Percentiles rank a stretch among this genome's conserved stretches.
Evolutionary conservation across 2,797 vertebrate species (phyloP).

Genomic region (Choloepus didactylus): DNA sequence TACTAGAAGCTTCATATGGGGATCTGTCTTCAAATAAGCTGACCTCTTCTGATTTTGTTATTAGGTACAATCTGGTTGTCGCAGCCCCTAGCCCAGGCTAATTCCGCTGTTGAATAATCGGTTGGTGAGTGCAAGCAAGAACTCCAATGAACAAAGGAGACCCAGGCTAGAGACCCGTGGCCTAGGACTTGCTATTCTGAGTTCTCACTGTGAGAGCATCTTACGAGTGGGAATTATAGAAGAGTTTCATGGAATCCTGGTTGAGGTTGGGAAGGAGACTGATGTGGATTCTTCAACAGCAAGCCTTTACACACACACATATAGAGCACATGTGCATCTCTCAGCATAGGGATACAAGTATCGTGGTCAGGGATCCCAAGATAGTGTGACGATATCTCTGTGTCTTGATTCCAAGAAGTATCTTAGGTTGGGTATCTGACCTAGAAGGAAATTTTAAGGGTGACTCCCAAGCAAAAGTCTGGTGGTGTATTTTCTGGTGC

Average conservation of each 20-base stretch:
- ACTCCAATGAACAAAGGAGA: neutral
- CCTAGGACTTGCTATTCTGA: neutral
- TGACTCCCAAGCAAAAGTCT: constrained; percentile 43
- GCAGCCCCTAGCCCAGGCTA: neutral
- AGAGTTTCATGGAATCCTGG: neutral
- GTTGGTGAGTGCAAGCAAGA: neutral
- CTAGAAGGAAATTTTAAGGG: neutral
- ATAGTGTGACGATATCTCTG: neutral
- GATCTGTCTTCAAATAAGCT: constrained; percentile 16
- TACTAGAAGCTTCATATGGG: neutral
- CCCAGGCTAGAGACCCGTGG: neutral
- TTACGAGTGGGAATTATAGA: neutral
- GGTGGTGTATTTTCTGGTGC: constrained; percentile 26
- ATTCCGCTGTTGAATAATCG: neutral
- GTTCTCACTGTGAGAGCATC: neutral
- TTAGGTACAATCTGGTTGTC: neutral
- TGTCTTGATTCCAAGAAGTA: constrained; percentile 6
- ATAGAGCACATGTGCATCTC: neutral
- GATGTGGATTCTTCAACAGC: too few relatives aligned
- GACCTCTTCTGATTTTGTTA: constrained; percentile 23
- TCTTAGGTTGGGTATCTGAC: neutral
- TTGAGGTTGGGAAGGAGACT: neutral
- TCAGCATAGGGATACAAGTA: neutral
- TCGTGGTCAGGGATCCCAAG: neutral
- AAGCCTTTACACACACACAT: too few relatives aligned